These are phyloP conservation scores for Octonoba sinensis DNA, from an alignment of 2,888 invertebrate genomes.

Conservation along the genomic window DNA sequence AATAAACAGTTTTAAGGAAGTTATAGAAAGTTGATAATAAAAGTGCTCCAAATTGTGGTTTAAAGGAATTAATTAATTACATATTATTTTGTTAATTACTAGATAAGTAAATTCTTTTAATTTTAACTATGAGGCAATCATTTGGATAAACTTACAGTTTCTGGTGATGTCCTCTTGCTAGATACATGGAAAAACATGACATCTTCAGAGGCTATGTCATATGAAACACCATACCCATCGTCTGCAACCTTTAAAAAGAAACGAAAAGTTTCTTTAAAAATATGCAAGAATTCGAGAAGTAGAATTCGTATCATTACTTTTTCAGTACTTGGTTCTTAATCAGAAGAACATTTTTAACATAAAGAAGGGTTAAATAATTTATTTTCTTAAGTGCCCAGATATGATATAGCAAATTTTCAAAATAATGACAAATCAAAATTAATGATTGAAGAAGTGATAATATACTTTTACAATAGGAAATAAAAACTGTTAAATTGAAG, in stretches of 20 bases:
- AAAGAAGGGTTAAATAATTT: not conserved
- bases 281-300: not conserved
- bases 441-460: no score
- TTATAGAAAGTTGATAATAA: not conserved
- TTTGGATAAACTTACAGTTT: constrained; percentile 80
- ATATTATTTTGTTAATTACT: not conserved
- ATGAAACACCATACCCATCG: constrained; percentile 98
- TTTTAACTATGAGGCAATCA: no score
- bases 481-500: no score
- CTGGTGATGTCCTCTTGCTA: constrained; percentile 88
- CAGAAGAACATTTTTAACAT: not conserved
- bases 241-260: constrained; percentile 80
- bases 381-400: no score
- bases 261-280: not conserved
- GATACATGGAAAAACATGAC: constrained; percentile 97
- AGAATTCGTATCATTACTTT: not conserved
- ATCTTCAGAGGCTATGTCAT: constrained; percentile 97
- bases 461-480: no score
- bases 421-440: no score
- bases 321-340: not conserved
- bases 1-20: not conserved
- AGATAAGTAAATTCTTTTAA: no score
- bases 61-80: not conserved
- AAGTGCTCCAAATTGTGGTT: constrained; percentile 1
- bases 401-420: no score